phyloP scores from a whole-genome alignment of 1,140 invertebrate species.

The Apis cerana region DNA sequence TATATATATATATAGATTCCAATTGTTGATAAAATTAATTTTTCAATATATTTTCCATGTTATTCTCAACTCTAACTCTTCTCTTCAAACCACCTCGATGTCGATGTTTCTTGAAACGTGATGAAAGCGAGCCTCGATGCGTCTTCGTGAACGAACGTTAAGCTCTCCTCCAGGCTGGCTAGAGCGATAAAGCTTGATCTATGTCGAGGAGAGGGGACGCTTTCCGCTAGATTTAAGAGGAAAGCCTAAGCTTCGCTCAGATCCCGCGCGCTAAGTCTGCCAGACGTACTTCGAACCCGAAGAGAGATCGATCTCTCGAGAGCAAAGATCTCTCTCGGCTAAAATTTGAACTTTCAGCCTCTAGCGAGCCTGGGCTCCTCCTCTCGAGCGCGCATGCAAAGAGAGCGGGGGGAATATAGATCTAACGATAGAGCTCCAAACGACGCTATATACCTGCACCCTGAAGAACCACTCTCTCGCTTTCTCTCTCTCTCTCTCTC shows the following conservation, averaged over 20 bases:
- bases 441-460: no score
- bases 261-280: conserved; percentile 1
- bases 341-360: no score
- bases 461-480: not conserved
- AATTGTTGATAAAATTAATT: no score
- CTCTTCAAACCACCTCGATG: conserved; percentile 2
- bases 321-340: no score
- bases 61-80: not conserved
- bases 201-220: conserved; percentile 1
- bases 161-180: conserved; percentile 8
- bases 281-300: not conserved
- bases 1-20: no score
- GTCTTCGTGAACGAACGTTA: conserved; percentile 29
- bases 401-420: not conserved
- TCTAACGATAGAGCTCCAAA: not conserved
- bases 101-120: not conserved
- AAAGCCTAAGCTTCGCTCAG: not conserved
- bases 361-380: no score
- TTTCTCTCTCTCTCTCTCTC: not conserved
- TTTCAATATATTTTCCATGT: no score
- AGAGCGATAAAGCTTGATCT: conserved; percentile 34
- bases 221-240: conserved; percentile 29
- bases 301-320: conserved; percentile 13
- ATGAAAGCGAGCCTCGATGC: conserved; percentile 23
- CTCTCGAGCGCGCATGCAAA: conserved; percentile 6